Base-by-base conservation (phyloP, 2,113 vertebrate genomes). In the Epinephelus cyanopodus region DNA sequence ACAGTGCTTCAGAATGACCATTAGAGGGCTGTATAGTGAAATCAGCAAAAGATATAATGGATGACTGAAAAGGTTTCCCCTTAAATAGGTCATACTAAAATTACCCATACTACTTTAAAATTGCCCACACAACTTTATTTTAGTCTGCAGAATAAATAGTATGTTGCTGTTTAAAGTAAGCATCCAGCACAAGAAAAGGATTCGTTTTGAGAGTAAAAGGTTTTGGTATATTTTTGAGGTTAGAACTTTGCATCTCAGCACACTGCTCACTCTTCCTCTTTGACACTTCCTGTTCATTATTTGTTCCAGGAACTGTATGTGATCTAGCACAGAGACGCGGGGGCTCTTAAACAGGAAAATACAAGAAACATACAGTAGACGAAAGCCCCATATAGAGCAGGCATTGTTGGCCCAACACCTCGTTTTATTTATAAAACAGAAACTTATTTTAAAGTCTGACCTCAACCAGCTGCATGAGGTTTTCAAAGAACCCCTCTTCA, bases 381-480 rank as follows among this genome's bases (percentile, higher is more conserved):
- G 1, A 15, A 52, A 7, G 13, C 84, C 74, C 19, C 52, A 52
- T 48, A 66, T 42, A 57, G 67, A 37, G 33, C 23, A 23, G 53
- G 61, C 27, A 69, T n/a, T 21, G 21, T 3, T 9, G 12, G 15
- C 53, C 39, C 18, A 53, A 45, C 42, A 45, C 2, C 27, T 21
- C 4, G 4, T 42, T 71, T 21, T 62, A 71, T 78, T 57, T 62
- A 29, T 27, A 27, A 63, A 75, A 13, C 1, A 60, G 27, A 57
- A 25, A 1, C 5, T 50, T 15, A 5, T 70, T 19, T 63, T 6
- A 50, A 17, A 8, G 0, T 5, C 92, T 95, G 84, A 99, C 98
- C 97, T 99, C 98, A 54, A 99, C 97, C 79, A 99, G 96, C 94
- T 99, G 98, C 97, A 99, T 99, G 89, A 99, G 97, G 93, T 99